Conservation (phyloP, 2,113 vertebrate genomes). For the Choloepus hoffmanni region DNA sequence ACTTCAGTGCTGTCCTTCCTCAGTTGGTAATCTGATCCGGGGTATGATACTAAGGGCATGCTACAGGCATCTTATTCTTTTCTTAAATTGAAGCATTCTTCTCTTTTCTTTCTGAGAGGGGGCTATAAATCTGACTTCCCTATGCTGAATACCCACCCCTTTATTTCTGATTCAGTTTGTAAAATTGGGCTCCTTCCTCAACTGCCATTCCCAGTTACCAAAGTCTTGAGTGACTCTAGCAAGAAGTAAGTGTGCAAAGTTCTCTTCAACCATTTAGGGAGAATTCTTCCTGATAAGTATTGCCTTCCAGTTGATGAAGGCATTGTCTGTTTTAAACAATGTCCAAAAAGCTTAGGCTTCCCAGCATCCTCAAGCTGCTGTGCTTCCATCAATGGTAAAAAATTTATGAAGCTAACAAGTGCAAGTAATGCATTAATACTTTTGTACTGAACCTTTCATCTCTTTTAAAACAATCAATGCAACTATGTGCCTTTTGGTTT, state of each 20-base stretch:
- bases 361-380: no score
- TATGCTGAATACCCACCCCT: not conserved
- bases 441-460: no score
- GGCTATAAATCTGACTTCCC: not conserved
- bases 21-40: not conserved
- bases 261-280: not conserved
- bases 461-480: no score
- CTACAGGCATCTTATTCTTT: not conserved
- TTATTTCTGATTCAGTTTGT: not conserved
- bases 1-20: not conserved
- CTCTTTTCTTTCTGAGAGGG: not conserved
- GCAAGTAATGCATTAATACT: no score
- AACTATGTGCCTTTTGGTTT: no score
- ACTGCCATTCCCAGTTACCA: not conserved
- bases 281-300: not conserved
- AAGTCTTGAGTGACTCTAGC: not conserved
- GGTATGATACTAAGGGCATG: no score
- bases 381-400: no score
- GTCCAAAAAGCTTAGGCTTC: not conserved
- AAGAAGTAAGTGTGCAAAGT: not conserved
- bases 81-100: not conserved
- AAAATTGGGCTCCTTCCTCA: not conserved
- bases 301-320: not conserved
- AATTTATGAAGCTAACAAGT: no score
- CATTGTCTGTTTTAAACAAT: not conserved